These are phyloP conservation scores for Chunga burmeisteri DNA, from an alignment of 2,113 vertebrate species.

Conservation along the genomic window DNA sequence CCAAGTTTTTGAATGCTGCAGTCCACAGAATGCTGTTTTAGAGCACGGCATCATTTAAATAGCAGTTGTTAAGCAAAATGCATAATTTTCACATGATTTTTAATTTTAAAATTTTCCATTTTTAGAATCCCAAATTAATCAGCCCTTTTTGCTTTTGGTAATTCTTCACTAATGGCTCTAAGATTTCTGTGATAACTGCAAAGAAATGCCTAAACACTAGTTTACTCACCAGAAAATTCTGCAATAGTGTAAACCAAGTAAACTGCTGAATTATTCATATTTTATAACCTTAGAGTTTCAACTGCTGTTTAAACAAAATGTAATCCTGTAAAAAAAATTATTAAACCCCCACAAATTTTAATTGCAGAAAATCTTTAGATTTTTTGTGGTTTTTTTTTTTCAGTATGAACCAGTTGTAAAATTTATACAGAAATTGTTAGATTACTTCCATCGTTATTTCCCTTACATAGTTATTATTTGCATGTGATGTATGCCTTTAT, in stretches of 20 bases:
- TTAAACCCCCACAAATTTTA: background rate
- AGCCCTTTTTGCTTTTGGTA: background rate
- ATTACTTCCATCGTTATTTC: background rate
- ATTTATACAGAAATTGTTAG: background rate
- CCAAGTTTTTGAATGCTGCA: background rate
- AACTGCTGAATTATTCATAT: background rate
- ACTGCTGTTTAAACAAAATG: background rate
- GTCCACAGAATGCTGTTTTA: background rate
- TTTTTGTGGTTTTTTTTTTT: background rate
- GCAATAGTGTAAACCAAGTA: background rate
- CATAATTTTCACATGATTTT: background rate
- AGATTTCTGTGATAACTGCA: background rate
- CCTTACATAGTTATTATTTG: background rate
- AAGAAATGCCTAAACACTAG: background rate
- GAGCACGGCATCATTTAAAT: background rate
- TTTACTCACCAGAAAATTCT: slow-evolving; percentile 1
- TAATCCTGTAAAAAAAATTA: background rate
- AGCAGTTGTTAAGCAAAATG: background rate
- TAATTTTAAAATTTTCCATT: background rate
- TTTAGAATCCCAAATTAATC: background rate
- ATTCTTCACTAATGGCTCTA: background rate
- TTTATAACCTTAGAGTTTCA: background rate
- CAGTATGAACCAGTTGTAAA: background rate
- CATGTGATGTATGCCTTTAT: background rate
- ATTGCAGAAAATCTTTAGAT: background rate